Base-by-base conservation (phyloP, 2,113 vertebrate genomes). In the Oreochromis niloticus region DNA sequence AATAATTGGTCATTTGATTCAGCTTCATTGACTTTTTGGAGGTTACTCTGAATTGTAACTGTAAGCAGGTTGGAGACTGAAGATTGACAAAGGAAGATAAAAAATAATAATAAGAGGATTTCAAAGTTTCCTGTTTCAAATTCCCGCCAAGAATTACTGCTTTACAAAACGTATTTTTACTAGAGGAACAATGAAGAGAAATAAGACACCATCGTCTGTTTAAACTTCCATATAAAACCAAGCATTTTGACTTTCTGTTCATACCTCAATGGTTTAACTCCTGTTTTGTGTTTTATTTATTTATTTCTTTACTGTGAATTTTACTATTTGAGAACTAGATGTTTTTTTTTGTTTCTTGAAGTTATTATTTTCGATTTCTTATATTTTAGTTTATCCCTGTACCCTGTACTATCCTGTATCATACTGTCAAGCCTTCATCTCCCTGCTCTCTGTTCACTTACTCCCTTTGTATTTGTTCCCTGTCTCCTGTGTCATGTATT, bases 11-110 rank as follows among this genome's bases (percentile, higher is more conserved):
- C 41, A 84, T 92, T 92, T 92, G 4, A 11, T 5, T 75, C 85
- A 81, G 80, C 91, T 92, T 88, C 13, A 52, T 32, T 92, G 88
- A 89, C 88, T 87, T 84, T 80, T 81, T 78, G 36, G 16, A 66
- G 84, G 61, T 10, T 61, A 34, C 34, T 13, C 10, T 61, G 39
- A 85, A 41, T 11, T 61, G 57, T 81, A 54, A 85, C n/a, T 48
- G 41, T 39, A 39, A 66, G 61, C 54, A 80, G 12, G 1, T 19
- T 34, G 68, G 12, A 80, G 9, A 36, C 8, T 19, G 6, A 9
- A 41, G 13, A 54, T 19, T 63, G 81, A 80, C 10, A 13, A 63
- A 41, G 27, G 46, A 66, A 46, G 7, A 46, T 43, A 83, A 63
- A 81, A 63, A 81, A 1, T 5, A 9, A 87, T 10, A 81, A 75